Evolutionary conservation across 2,113 vertebrate species (phyloP), one percentile per base, ranked within the genome.

Genomic region (Zosterops lateralis): DNA sequence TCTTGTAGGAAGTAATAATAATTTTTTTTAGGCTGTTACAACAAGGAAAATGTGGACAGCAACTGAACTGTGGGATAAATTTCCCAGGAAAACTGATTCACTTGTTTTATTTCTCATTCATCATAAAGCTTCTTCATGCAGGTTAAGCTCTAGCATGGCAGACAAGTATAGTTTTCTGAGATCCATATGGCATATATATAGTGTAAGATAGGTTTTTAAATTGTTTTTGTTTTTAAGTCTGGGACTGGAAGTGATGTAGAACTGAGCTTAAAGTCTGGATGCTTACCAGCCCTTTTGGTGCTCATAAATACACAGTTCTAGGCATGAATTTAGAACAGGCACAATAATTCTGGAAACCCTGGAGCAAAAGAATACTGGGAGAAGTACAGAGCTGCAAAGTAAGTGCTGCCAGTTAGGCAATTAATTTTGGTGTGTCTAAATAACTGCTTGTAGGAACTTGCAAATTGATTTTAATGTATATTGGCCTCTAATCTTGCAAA

Each of bases 341-440:
- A 87, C 66, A 72, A 38, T 70, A 79, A 86, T 86, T 95, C 42
- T 88, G 89, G 72, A 86, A 92, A 64, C 89, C 89, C 84, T 89
- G 73, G 78, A 95, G 93, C 57, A 85, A 94, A 85, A 61, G 74
- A 79, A 68, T 56, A 74, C 0, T 62, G 51, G 66, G 66, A 87
- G 56, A 84, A 92, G 40, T 48, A 50, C 32, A 72, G 66, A 56
- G 32, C 85, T 84, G 78, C 64, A 75, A 82, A 87, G 56, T 58
- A 51, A 47, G 78, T 64, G 86, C 82, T 93, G 29, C 80, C 89
- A 32, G 83, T 89, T 80, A 89, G 84, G 85, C 62, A 91, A 17
- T 95, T 96, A 72, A 73, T 91, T 96, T 82, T 91, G 87, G 45
- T 76, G 75, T 76, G 70, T 76, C 71, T 96, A 38, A 95, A 65